Percentiles rank a stretch among this genome's conserved stretches.
Conservation (phyloP, 1,140 invertebrate genomes). For the Orchesella cincta region DNA sequence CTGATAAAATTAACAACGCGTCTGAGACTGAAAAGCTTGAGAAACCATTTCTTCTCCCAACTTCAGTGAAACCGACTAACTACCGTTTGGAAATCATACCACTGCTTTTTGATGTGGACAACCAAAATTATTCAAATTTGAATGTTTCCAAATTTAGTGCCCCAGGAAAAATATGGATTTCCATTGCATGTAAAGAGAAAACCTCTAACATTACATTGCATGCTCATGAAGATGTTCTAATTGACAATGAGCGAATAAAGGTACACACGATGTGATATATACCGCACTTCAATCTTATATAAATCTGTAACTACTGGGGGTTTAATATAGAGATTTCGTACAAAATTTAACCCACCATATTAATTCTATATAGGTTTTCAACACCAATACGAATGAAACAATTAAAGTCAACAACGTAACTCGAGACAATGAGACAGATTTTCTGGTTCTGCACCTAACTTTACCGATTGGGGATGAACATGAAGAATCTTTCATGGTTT, state of each 20-base stretch:
- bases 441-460: conserved; percentile 28
- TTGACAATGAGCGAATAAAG: not conserved
- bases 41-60: conserved; percentile 27
- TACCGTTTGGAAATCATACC: conserved; percentile 28
- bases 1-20: too few species aligned
- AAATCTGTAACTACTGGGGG: too few species aligned
- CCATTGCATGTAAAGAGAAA: not conserved
- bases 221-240: conserved; percentile 22
- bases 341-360: too few species aligned
- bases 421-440: conserved; percentile 21
- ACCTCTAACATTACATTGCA: conserved; percentile 32
- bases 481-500: conserved; percentile 23
- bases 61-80: not conserved
- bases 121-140: not conserved
- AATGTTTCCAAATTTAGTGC: conserved; percentile 28
- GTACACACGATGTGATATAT: too few species aligned
- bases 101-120: conserved; percentile 17
- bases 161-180: conserved; percentile 35
- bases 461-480: not conserved
- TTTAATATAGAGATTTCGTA: too few species aligned
- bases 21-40: too few species aligned
- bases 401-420: not conserved
- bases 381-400: not conserved
- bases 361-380: not conserved
- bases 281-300: too few species aligned